Percentiles rank a stretch among this genome's conserved stretches.
These are phyloP conservation scores for zebrafish (Danio rerio) DNA, from an alignment of 2,113 vertebrate species.

Conservation along the genomic window GRCz12tu NC_133192.1:56054501-56055000, in stretches of 20 bases:
- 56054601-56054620: not conserved
- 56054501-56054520: too few species aligned
- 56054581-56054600: too few species aligned
- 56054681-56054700: not conserved
- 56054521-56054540: too few species aligned
- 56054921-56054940: constrained; percentile 46
- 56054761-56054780: not conserved
- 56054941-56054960: constrained; percentile 41
- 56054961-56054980: not conserved
- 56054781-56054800: not conserved
- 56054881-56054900: not conserved
- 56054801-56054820: not conserved
- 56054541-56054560: too few species aligned
- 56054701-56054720: not conserved
- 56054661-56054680: not conserved
- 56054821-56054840: too few species aligned
- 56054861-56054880: constrained; percentile 61
- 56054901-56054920: not conserved
- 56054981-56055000: not conserved
- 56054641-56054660: not conserved
- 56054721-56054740: constrained; percentile 14
- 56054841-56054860: constrained; percentile 44
- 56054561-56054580: too few species aligned
- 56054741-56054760: not conserved
- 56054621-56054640: not conserved